Percentiles rank a stretch among this genome's conserved stretches.
Evolutionary conservation across 2,113 vertebrate genomes (phyloP).

Genomic region (Menura novaehollandiae): DNA sequence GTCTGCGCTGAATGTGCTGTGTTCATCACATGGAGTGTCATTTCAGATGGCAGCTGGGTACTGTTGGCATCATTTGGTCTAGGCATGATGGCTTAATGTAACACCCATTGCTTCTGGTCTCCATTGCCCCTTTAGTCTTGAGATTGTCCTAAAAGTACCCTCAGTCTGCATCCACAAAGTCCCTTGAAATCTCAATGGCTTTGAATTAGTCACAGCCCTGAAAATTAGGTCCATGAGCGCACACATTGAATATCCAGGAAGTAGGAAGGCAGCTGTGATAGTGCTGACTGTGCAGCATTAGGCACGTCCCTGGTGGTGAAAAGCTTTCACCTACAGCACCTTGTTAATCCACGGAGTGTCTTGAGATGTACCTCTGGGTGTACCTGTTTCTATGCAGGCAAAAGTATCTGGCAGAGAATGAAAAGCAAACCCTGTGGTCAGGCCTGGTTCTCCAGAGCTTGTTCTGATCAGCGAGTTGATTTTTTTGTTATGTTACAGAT

Average conservation of each 20-base stretch:
- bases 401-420: not conserved
- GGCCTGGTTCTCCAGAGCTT: not conserved
- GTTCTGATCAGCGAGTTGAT: not conserved
- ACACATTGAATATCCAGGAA: not conserved
- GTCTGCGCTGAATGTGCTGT: not conserved
- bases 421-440: not conserved
- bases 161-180: not conserved
- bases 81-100: not conserved
- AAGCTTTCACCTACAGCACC: not conserved
- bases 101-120: not conserved
- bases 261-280: not conserved
- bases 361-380: not conserved
- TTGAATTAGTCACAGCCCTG: not conserved
- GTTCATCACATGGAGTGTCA: rapidly evolving
- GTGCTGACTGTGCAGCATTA: not conserved
- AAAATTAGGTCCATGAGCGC: not conserved
- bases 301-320: not conserved
- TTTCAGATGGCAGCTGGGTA: not conserved
- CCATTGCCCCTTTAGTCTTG: not conserved
- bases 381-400: not conserved
- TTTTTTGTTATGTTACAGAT: not conserved
- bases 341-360: not conserved
- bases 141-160: not conserved
- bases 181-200: not conserved
- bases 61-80: not conserved